phyloP scores from a whole-genome alignment of 2,888 invertebrate genomes.

The Acronicta leporina region DNA sequence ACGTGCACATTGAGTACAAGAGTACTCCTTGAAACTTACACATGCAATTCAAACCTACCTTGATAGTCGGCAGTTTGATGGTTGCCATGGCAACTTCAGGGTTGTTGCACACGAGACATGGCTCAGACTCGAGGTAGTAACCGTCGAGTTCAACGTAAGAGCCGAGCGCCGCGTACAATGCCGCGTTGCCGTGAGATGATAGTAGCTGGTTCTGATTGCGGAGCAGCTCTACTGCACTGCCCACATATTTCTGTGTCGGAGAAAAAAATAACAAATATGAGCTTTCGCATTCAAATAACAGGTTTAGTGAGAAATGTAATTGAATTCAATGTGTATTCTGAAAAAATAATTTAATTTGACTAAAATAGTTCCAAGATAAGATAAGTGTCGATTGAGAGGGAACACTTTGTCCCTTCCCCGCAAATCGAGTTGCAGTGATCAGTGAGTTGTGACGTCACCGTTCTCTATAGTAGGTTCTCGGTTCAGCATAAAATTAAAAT shows the following conservation, averaged over 20 bases:
- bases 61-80: constrained; percentile 97
- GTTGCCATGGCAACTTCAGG: constrained; percentile 97
- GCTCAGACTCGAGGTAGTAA: constrained; percentile 98
- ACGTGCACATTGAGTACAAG: too few species aligned
- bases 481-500: too few species aligned
- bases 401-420: too few species aligned
- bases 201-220: constrained; percentile 96
- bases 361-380: too few species aligned
- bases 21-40: neutral
- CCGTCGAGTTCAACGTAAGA: constrained; percentile 99
- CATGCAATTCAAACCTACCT: constrained; percentile 85
- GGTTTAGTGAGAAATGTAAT: too few species aligned
- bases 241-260: constrained; percentile 91
- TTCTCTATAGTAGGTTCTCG: too few species aligned
- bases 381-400: too few species aligned
- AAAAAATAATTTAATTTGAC: too few species aligned
- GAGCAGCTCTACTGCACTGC: constrained; percentile 95
- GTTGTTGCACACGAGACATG: constrained; percentile 99
- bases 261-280: neutral
- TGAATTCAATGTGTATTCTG: too few species aligned
- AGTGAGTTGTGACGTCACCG: too few species aligned
- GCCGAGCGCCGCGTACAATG: constrained; percentile 96
- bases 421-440: too few species aligned
- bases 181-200: constrained; percentile 97
- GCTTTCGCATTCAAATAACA: too few species aligned